Base-by-base conservation (phyloP, 2,113 vertebrate genomes). In the Triplophysa siluroides region DNA sequence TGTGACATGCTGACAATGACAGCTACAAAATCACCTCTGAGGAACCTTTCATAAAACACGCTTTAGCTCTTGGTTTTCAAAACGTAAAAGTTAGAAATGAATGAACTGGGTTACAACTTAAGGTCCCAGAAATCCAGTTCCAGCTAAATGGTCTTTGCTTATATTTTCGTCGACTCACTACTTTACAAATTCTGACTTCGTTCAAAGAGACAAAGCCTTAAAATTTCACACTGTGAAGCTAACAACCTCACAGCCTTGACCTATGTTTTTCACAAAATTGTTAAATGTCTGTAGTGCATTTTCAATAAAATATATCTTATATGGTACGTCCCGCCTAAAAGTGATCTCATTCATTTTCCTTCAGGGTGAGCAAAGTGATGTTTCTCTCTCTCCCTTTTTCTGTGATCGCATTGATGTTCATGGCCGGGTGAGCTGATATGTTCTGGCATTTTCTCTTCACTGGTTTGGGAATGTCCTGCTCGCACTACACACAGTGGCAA, bases 401-500 rank as follows among this genome's bases (percentile, higher is more conserved):
- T 33, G 29, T 18, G 47, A 64, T 50, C 62, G 83, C 79, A 84
- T 81, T 81, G 83, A 84, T 81, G 83, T 78, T 84, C 75, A 84
- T 58, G 79, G 69, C 54, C 69, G 64, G 75, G 52, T 67, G 75
- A 69, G 54, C 70, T 84, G 75, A 84, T 81, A 43, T 23, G 68
- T 75, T 69, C 75, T 84, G 83, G 70, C 75, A 63, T 83, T 66
- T 74, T 78, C 75, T 84, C 64, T 79, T 83, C 21, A 24, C 41
- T 73, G 78, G 82, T 75, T 72, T 63, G 38, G 75, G 78, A 83
- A 81, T 74, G 78, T 78, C 79, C 83, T 68, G 66, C 74, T 83
- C 26, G 68, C 61, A 62, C 63, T 58, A 52, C 23, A 68, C 61
- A 61, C 19, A 21, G 41, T 29, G n/a, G n/a, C 8, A 52, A 56